Base-by-base conservation (phyloP, 2,888 invertebrate species). In the Meteorus cinctellus region DNA sequence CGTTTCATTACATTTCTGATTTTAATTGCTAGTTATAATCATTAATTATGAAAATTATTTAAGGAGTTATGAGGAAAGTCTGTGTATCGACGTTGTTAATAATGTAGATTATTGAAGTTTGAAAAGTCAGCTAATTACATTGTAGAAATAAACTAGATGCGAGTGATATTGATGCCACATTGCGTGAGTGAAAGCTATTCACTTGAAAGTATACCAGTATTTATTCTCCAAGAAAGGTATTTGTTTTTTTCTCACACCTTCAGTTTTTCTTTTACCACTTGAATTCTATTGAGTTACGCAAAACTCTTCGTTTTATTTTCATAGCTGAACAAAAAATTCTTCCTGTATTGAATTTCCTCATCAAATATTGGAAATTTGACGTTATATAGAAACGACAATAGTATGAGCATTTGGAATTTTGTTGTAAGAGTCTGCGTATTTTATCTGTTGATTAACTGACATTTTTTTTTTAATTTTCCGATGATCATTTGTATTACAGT, bases 241-340 rank as follows among this genome's bases (percentile, higher is more conserved):
- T 79, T 80, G 79, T 81, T 84, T 81, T 82, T 68, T 69, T 75
- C 48, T 31, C 63, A 65, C 72, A 65, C 31, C 27, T 65, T 16
- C 48, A 65, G 31, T 63, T 72, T 48, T 45, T 6, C 24, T 6
- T 65, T 55, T 51, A 45, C 62, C 41, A 29, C 34, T 72, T 65
- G 10, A 63, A 51, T 51, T 34, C 27, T 77, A 81, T 84, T 80
- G 79, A 79, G 81, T 85, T 85, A 79, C 77, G 83, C 77, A 85
- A 84, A 80, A 72, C 79, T 81, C 14, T 8, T 62, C 27, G 16
- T 19, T 72, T 24, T 85, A 82, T 85, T 85, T 84, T 85, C 78
- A 68, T 85, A 85, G 85, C 85, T 83, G 84, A 81, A 81, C 82
- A 84, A 84, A 68, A 79, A 76, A 73, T 31, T 29, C 10, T 29